Evolutionary conservation across 2,797 vertebrate genomes (phyloP).

Genomic region (Phaenicophaeus curvirostris): DNA sequence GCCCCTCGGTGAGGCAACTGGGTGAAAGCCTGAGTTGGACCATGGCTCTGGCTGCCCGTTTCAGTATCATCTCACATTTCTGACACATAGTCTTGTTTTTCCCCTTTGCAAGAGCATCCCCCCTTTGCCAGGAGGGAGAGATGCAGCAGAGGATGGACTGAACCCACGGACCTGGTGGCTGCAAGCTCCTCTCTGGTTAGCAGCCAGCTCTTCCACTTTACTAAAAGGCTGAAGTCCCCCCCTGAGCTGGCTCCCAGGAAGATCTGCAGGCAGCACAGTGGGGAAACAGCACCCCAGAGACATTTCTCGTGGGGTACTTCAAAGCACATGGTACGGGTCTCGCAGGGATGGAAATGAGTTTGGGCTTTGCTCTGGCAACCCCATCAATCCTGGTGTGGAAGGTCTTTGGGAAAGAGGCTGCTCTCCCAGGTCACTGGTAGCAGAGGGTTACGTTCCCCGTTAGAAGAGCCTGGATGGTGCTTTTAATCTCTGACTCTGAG

Average conservation of each 20-base stretch:
- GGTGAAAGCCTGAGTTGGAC: background rate
- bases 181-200: background rate
- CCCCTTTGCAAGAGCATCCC: background rate
- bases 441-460: too few relatives aligned
- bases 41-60: background rate
- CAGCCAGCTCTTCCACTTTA: background rate
- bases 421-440: too few relatives aligned
- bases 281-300: rapidly evolving
- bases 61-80: background rate
- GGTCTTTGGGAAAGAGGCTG: background rate
- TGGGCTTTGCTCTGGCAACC: background rate
- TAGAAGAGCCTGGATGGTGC: too few relatives aligned
- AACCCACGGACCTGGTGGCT: background rate
- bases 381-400: background rate
- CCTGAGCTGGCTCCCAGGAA: background rate
- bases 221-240: background rate
- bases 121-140: background rate
- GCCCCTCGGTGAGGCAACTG: background rate
- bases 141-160: background rate
- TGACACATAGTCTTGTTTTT: background rate
- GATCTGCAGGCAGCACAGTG: background rate
- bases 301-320: background rate
- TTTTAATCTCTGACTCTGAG: too few relatives aligned
- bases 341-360: background rate
- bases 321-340: background rate